Base-by-base conservation (phyloP, 2,888 invertebrate species). In the Cantharis rustica region DNA sequence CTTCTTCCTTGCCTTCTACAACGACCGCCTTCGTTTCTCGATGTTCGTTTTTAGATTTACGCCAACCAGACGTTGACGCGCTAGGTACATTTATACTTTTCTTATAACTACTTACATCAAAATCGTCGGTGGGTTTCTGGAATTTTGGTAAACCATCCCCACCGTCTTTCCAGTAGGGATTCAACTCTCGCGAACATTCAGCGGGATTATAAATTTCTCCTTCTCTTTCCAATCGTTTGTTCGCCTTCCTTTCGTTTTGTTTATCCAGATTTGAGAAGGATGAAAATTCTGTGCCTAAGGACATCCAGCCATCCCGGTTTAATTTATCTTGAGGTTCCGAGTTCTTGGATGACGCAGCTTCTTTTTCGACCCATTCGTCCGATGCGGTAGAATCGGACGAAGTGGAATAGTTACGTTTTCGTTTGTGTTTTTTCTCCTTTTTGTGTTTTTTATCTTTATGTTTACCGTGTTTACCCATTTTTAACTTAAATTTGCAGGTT, bases 161-260 rank as follows among this genome's bases (percentile, higher is more conserved):
- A 66, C 96, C 96, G 87, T 94, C 90, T 89, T 94, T 96, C 97
- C 97, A 98, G 85, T 96, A 95, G 0, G 96, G 97, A 90, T 98
- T 98, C 72, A 98, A 89, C 88, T 98, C 98, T 83, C 93, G 90
- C 1, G 88, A 88, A 86, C 93, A 94, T 79, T 93, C 93, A 0
- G 93, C 92, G 15, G 95, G 95, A 86, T 93, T 91, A 82, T 93
- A 93, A 62, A 91, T 89, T 84, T 92, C 90, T 73, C 90, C 89
- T 80, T 91, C 88, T 79, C 89, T 89, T 81, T 91, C 90, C 76
- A 89, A 87, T 81, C 89, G 89, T 74, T 90, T 89, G 69, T 90
- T 89, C 69, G 89, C 88, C 80, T 90, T 89, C 69, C 88, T 86
- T 16, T 86, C 83, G 16, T 89, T 88, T 80, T 88, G 90, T 71